Evolutionary conservation across 2,888 invertebrate species (phyloP), one percentile per base, ranked within the genome.

Genomic region (Temnothorax unifasciatus): DNA sequence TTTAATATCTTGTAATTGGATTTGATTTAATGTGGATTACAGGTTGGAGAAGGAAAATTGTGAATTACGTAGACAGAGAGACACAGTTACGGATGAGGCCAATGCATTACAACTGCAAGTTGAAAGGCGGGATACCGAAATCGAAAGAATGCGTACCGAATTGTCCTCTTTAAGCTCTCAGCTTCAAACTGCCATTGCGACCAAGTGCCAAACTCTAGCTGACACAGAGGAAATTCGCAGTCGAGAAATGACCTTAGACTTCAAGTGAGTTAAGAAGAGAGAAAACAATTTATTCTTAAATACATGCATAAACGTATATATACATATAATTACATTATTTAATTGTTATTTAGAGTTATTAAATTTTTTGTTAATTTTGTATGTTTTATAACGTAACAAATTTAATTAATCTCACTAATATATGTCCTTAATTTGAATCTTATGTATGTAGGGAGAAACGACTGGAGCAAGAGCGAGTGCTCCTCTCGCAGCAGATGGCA

Each of bases 181-280:
- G 94, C 94, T 99, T 52, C 96, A 97, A 90, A 94, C 96, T 73
- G 97, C 98, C 34, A 97, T 98, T 86, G 96, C 97, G 90, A 96
- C 97, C 2, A 98, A 98, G 95, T 98, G 98, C 95, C 97, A 98
- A 95, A 98, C 98, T 0, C 94, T 98, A 73, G 96, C 97, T 8
- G 96, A 97, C 88, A 96, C 97, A 84, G 98, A 98, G 94, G 98
- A 98, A 95, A 96, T 98, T 57, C 96, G 97, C 91, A 97, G 97
- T 87, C 97, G 97, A 94, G 97, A 98, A 95, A 95, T 98, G 82
- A 96, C 97, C 15, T 94, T 98, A 34, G 97, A 97, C 92, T 97
- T 97, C 94, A 97, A 97, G 96, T 96, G 91, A 86, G 93, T 91
- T 50, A 68, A 29, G 3, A 34, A 34, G 25, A 2, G 54, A 18